These are phyloP conservation scores for Crypturellus tataupa DNA, from an alignment of 2,797 vertebrate species.

Conservation along the genomic window DNA sequence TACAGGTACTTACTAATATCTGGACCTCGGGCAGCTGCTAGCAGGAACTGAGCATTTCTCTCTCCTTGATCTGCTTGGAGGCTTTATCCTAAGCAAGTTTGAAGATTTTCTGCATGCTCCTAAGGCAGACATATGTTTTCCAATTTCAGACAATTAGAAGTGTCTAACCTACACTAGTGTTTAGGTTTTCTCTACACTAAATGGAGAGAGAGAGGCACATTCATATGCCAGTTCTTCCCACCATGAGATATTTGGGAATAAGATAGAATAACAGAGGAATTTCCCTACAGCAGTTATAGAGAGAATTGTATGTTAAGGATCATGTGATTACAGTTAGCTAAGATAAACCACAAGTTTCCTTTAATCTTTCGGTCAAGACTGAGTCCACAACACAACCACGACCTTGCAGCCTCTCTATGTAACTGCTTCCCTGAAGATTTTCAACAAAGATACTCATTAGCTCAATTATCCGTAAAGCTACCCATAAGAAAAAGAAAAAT, in stretches of 20 bases:
- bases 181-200: background rate
- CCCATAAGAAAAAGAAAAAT: background rate
- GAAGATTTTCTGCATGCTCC: background rate
- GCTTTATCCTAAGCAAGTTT: background rate
- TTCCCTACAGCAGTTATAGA: background rate
- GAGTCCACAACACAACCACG: background rate
- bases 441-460: background rate
- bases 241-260: background rate
- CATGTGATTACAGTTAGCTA: background rate
- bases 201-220: background rate
- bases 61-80: background rate
- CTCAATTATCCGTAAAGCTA: background rate
- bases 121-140: background rate
- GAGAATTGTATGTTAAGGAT: background rate
- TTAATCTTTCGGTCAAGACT: background rate
- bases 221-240: background rate
- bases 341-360: background rate
- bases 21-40: background rate
- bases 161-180: background rate
- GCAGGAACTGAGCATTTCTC: background rate
- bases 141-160: background rate
- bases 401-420: accelerated
- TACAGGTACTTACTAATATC: background rate
- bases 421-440: background rate
- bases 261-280: background rate